Base-by-base conservation (phyloP, 2,888 invertebrate species). In the Lymantria dispar region DNA sequence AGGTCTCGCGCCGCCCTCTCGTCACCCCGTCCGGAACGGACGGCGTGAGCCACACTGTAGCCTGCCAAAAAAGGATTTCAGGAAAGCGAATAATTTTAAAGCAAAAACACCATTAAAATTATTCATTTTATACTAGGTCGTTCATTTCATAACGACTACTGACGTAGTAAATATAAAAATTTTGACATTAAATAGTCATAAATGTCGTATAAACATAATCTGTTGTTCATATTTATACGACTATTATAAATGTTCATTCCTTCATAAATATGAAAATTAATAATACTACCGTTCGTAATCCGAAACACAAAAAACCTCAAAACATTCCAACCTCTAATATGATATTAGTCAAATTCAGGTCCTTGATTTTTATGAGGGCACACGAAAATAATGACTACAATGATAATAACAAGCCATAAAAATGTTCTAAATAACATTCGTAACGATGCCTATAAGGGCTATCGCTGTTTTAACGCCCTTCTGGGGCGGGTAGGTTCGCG, bases 401-500 rank as follows among this genome's bases (percentile, higher is more conserved):
- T 42, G 36, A 45, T 42, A 45, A 42, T 41, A 44, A 48, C 37
- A 33, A 47, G 13, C 41, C 15, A 52, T 58, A 58, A 58, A 58
- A 64, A 44, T 43, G 30, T 14, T 52, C 47, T 48, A 54, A 62
- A 63, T 56, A 52, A 56, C 42, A 61, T 54, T 47, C 41, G 43
- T 50, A 56, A 48, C 54, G 59, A 64, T 60, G 37, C 56, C 55
- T 55, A 58, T 52, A 46, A 36, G 29, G 54, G 47, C 52, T 50
- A 67, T 52, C 60, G 58, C 49, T 48, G 45, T 62, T 62, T 41
- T 57, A 56, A 49, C 58, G 60, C 56, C 58, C 58, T 60, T 56
- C 52, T 10, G 45, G 43, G 60, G 60, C 52, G 58, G 49, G 48
- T 40, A 48, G 40, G 43, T 58, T 66, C 55, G 66, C 66, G 66